Evolutionary conservation across 2,888 invertebrate genomes (phyloP).

Genomic region (Tortrix viridana): DNA sequence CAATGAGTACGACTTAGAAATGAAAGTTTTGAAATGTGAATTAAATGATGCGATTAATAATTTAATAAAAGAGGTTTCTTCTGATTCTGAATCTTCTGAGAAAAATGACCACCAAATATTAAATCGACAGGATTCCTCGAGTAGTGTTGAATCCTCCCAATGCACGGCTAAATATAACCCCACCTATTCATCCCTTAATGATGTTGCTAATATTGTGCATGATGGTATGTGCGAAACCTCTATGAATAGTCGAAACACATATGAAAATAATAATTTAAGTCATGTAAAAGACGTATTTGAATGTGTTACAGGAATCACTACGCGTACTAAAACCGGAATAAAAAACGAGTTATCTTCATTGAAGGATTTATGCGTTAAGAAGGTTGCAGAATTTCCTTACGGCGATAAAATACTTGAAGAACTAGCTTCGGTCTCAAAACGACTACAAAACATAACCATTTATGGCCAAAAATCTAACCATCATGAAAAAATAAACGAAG

Average conservation of each 20-base stretch:
- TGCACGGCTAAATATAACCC: slow-evolving; percentile 89
- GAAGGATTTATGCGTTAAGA: slow-evolving; percentile 86
- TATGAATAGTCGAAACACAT: slow-evolving; percentile 45
- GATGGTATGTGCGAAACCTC: slow-evolving; percentile 62
- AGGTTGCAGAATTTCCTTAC: slow-evolving; percentile 87
- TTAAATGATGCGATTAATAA: slow-evolving; percentile 77
- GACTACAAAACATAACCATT: slow-evolving; percentile 71
- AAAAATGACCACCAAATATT: slow-evolving; percentile 61
- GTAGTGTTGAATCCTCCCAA: slow-evolving; percentile 86
- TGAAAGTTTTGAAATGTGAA: slow-evolving; percentile 76
- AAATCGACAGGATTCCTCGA: slow-evolving; percentile 84
- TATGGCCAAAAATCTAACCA: slow-evolving; percentile 45
- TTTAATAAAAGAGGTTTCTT: slow-evolving; percentile 73
- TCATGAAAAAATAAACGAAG: slow-evolving; percentile 37
- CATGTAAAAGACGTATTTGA: slow-evolving; percentile 77
- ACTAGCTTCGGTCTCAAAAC: slow-evolving; percentile 86
- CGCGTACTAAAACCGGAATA: slow-evolving; percentile 45
- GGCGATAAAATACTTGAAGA: slow-evolving; percentile 88
- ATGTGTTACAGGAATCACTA: slow-evolving; percentile 64
- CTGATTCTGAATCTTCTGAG: slow-evolving; percentile 62
- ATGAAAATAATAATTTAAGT: slow-evolving; percentile 50
- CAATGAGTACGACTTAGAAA: slow-evolving; percentile 64
- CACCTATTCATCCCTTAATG: slow-evolving; percentile 83
- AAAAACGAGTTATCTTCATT: slow-evolving; percentile 76
- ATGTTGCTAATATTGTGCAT: slow-evolving; percentile 83